A percentile compares a stretch with the other conserved stretches of the same genome.
Conservation (phyloP, 2,888 invertebrate species). For the Drosophila atripex region DNA sequence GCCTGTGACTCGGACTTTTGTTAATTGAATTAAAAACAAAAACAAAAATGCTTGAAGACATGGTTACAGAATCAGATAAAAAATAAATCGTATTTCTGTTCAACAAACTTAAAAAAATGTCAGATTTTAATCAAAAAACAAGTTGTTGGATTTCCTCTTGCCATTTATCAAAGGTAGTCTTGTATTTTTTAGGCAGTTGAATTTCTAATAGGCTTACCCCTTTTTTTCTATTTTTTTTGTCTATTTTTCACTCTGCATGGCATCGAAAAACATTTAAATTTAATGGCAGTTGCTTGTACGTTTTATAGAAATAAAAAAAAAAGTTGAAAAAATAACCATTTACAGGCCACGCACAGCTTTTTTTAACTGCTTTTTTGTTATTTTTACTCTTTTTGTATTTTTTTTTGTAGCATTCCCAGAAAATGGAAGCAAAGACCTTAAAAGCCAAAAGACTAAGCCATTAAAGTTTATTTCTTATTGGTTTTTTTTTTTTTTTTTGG, state of each 20-base stretch:
- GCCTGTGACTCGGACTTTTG: neutral
- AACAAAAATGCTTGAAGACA: neutral
- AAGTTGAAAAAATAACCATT: neutral
- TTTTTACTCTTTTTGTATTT: no score
- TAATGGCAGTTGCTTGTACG: conserved; percentile 74
- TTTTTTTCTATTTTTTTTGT: neutral
- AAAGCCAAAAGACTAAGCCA: conserved; percentile 33
- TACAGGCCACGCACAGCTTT: conserved; percentile 14
- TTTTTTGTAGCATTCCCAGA: conserved; percentile 39
- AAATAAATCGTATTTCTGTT: neutral
- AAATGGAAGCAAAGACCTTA: conserved; percentile 31
- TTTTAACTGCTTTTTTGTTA: no score
- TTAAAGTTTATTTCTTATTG: conserved; percentile 24
- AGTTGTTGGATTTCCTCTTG: conserved; percentile 44
- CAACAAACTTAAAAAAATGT: conserved; percentile 2
- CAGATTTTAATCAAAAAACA: conserved; percentile 57
- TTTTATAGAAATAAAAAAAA: conserved; percentile 47
- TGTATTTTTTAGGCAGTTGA: conserved; percentile 55
- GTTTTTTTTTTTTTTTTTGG: neutral
- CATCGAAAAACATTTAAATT: conserved; percentile 78
- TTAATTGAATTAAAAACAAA: conserved; percentile 3
- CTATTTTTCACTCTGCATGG: conserved; percentile 43
- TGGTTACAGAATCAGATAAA: neutral
- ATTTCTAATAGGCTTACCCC: conserved; percentile 70
- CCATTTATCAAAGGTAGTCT: conserved; percentile 36